Conservation (phyloP, 2,113 vertebrate genomes). For the Astur gentilis region DNA sequence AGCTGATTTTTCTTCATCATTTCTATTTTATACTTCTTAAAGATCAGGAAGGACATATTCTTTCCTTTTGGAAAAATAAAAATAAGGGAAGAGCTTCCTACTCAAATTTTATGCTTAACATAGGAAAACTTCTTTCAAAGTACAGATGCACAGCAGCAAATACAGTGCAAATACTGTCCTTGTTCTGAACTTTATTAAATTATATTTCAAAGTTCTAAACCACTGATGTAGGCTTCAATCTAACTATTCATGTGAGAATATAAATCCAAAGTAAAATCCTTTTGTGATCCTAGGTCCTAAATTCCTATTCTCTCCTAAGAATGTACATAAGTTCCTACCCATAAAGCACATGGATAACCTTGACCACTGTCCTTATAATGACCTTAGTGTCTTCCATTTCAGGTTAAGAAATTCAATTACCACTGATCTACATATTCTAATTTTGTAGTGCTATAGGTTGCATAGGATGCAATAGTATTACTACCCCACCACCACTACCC, state of each 20-base stretch:
- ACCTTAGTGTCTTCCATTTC: not conserved
- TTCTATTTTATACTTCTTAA: not conserved
- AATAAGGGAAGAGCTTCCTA: not conserved
- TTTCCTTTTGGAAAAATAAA: not conserved
- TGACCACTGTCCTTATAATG: not conserved
- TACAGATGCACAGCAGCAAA: not conserved
- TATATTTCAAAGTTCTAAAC: not conserved
- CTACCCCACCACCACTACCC: fast-evolving
- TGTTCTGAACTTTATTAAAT: not conserved
- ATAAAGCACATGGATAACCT: not conserved
- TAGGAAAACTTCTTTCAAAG: not conserved
- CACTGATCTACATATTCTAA: not conserved
- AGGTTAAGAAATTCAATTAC: not conserved
- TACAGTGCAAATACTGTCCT: not conserved
- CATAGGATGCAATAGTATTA: not conserved
- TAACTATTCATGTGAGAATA: not conserved
- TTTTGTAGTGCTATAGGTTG: not conserved
- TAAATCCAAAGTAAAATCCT: not conserved
- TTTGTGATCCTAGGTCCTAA: not conserved
- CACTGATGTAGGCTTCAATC: not conserved
- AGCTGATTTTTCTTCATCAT: not conserved
- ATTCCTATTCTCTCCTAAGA: not conserved
- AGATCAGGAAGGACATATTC: not conserved
- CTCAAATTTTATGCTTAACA: not conserved
- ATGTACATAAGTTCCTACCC: not conserved